A percentile compares a stretch with the other conserved stretches of the same genome.
These are phyloP conservation scores for Acleris emargana DNA, from an alignment of 2,888 invertebrate species.

Conservation along the genomic window DNA sequence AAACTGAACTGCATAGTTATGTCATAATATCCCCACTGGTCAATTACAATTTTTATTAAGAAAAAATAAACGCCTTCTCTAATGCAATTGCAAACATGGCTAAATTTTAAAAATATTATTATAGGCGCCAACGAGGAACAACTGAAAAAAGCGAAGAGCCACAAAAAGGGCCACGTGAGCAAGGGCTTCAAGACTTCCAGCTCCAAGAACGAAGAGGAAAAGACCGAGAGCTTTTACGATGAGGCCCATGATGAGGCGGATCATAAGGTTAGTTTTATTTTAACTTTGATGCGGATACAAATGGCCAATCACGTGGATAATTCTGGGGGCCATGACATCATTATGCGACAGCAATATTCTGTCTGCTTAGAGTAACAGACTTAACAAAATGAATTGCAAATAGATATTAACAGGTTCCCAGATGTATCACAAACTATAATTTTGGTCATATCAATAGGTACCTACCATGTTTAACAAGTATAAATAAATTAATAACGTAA, in stretches of 20 bases:
- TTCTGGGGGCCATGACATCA: too few species aligned
- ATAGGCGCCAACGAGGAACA: slow-evolving; percentile 81
- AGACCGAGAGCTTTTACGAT: slow-evolving; percentile 86
- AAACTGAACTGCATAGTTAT: too few species aligned
- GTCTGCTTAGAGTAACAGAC: too few species aligned
- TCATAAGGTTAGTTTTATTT: slow-evolving; percentile 57
- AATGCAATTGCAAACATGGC: background rate
- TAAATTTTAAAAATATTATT: slow-evolving; percentile 13
- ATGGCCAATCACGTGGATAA: too few species aligned
- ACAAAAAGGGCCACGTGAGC: slow-evolving; percentile 86
- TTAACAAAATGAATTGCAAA: too few species aligned
- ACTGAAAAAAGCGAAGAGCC: slow-evolving; percentile 81
- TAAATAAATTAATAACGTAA: too few species aligned
- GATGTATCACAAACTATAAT: too few species aligned
- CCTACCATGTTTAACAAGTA: too few species aligned
- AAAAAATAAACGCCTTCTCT: background rate
- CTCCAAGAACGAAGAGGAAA: slow-evolving; percentile 87
- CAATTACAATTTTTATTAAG: background rate
- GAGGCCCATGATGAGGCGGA: slow-evolving; percentile 86
- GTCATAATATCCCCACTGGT: too few species aligned
- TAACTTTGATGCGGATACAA: background rate
- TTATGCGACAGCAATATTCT: too few species aligned
- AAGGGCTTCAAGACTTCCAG: slow-evolving; percentile 87
- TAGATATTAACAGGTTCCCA: too few species aligned
- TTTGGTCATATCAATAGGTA: too few species aligned